Conservation (phyloP, 2,113 vertebrate species). For the Daubentonia madagascariensis region DNA sequence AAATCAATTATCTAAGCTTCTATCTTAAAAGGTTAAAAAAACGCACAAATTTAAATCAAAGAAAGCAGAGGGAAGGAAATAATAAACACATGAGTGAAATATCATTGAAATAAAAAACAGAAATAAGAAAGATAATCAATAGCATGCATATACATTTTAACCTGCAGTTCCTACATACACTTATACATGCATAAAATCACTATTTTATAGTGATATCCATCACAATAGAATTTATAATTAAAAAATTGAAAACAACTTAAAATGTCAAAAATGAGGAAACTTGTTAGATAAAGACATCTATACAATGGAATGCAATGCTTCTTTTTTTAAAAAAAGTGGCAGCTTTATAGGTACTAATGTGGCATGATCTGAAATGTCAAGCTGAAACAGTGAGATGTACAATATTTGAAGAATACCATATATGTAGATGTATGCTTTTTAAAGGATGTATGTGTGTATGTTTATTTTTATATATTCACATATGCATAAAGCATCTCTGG, state of each 20-base stretch:
- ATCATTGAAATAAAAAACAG: background rate
- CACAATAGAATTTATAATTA: background rate
- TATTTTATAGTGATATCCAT: background rate
- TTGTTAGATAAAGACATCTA: background rate
- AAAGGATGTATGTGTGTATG: background rate
- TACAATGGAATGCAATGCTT: background rate
- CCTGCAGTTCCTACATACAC: background rate
- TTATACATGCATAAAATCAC: background rate
- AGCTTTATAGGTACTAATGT: background rate
- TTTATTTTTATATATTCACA: background rate
- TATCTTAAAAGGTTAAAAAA: background rate
- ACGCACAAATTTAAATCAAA: background rate
- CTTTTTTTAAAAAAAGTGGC: background rate
- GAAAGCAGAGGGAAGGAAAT: background rate
- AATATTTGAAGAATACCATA: background rate
- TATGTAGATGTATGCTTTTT: background rate
- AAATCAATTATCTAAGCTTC: background rate
- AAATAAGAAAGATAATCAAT: background rate
- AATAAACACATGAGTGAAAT: background rate
- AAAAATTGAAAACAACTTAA: background rate
- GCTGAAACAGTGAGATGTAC: background rate
- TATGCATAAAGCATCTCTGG: background rate
- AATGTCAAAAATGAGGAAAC: background rate
- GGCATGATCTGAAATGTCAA: background rate
- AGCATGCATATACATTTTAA: background rate